Percentiles rank a stretch among this genome's conserved stretches.
Conservation (phyloP, 2,888 invertebrate species). For the Keiferia lycopersicella region DNA sequence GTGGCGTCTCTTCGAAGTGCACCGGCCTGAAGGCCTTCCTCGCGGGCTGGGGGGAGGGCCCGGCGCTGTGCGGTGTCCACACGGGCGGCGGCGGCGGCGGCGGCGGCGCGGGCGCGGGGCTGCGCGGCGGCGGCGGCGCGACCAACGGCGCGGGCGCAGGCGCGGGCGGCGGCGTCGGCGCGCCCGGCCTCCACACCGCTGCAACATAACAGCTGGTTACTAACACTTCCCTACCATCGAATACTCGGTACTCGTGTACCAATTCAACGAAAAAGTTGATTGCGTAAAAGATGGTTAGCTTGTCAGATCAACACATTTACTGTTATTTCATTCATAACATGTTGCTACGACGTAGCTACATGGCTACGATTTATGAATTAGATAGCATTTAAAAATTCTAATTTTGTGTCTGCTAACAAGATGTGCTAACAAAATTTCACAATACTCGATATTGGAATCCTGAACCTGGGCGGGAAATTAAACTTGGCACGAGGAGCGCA, state of each 20-base stretch:
- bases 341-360: not conserved
- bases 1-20: slow-evolving; percentile 77
- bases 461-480: not conserved
- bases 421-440: not conserved
- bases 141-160: slow-evolving; percentile 47
- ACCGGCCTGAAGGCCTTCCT: slow-evolving; percentile 91
- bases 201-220: slow-evolving; percentile 29
- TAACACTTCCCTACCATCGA: not conserved
- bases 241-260: too few species aligned
- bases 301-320: too few species aligned
- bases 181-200: slow-evolving; percentile 76
- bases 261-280: too few species aligned
- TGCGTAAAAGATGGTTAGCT: too few species aligned
- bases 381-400: too few species aligned
- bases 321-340: too few species aligned
- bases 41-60: slow-evolving; percentile 86
- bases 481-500: slow-evolving; percentile 16
- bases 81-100: slow-evolving; percentile 85
- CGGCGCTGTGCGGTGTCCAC: slow-evolving; percentile 89
- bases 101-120: slow-evolving; percentile 74
- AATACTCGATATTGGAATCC: not conserved
- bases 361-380: not conserved
- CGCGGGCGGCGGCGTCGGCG: slow-evolving; percentile 59
- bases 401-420: too few species aligned
- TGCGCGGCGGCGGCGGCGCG: slow-evolving; percentile 50